Evolutionary conservation across 2,888 invertebrate species (phyloP).

Genomic region (Epistrophella euchroma): DNA sequence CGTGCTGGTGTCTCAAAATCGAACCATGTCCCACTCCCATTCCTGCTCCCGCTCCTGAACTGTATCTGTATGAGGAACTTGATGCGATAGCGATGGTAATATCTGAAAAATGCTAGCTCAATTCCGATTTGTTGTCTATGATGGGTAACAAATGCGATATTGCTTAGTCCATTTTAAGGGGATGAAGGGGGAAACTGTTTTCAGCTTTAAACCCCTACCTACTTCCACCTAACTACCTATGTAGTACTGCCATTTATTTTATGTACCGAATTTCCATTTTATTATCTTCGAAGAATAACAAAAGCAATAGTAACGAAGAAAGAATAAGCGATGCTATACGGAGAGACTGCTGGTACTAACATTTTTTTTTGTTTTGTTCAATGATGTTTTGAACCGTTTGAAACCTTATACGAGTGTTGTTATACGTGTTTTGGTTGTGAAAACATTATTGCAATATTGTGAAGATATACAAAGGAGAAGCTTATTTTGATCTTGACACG

Average conservation of each 20-base stretch:
- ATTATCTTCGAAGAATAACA: slow-evolving; percentile 73
- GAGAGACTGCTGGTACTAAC: slow-evolving; percentile 24
- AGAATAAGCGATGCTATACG: slow-evolving; percentile 36
- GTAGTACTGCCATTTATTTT: slow-evolving; percentile 66
- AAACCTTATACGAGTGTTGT: slow-evolving; percentile 60
- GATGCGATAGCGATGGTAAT: slow-evolving; percentile 59
- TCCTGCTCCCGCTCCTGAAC: neutral
- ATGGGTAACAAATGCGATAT: slow-evolving; percentile 72
- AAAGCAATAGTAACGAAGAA: slow-evolving; percentile 57
- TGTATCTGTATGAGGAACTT: slow-evolving; percentile 27
- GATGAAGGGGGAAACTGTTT: neutral
- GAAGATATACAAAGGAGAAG: slow-evolving; percentile 6
- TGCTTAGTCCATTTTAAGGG: slow-evolving; percentile 41
- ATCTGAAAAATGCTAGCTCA: slow-evolving; percentile 73
- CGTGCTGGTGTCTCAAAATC: slow-evolving; percentile 63
- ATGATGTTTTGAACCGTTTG: slow-evolving; percentile 68
- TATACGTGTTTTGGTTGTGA: slow-evolving; percentile 71
- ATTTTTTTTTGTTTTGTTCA: slow-evolving; percentile 40
- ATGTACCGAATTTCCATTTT: slow-evolving; percentile 73
- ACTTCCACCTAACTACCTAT: neutral
- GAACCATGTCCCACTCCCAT: slow-evolving; percentile 18
- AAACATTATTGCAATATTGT: slow-evolving; percentile 67
- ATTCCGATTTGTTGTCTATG: slow-evolving; percentile 70
- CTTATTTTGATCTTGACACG: slow-evolving; percentile 69
- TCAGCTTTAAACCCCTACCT: neutral